Base-by-base conservation (phyloP, 37 sponge, comb jelly and placozoan species). In the Petrosia ficiformis region DNA sequence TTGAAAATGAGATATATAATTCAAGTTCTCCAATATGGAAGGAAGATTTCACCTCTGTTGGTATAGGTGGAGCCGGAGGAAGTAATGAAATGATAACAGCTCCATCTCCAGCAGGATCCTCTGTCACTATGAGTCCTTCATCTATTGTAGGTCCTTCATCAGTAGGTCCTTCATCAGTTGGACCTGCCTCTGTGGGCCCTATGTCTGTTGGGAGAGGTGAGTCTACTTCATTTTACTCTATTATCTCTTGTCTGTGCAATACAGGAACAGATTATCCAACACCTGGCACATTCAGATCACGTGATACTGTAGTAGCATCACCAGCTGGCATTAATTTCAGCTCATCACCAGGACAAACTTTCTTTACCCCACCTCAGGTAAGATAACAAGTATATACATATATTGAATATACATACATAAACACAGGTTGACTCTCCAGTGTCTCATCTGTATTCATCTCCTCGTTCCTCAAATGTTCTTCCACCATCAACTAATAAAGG, bases 41-140 rank as follows among this genome's bases (percentile, higher is more conserved):
- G 21, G 90, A 77, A 30, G 90, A 90, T 56, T 90, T 90, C 70
- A 86, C 80, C 56, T 74, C 84, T 42, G 75, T 80, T 32, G 80
- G 76, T 33, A 79, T 68, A 58, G 77, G 77, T 28, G 57, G 80
- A 26, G 64, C 87, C 16, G 42, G 56, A 3, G n/a, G n/a, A n/a
- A n/a, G n/a, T 32, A 6, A 25, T 37, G 10, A 33, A 40, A 1
- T 52, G 1, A 37, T 42, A 5, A 63, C 54, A 19, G 54, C 58
- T 29, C 79, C 91, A 0, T 82, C 83, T n/a, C 92, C 92, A 63
- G 83, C 76, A 36, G 76, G 80, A 32, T 85, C 84, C 8, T 40
- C 67, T 25, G 61, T 80, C 29, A 64, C 80, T 35, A 75, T 79
- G 34, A 72, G 87, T 3, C 77, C 78, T 4, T 85, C 89, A 31